phyloP scores from a whole-genome alignment of 2,888 invertebrate genomes.

The Ecdyonurus torrentis region DNA sequence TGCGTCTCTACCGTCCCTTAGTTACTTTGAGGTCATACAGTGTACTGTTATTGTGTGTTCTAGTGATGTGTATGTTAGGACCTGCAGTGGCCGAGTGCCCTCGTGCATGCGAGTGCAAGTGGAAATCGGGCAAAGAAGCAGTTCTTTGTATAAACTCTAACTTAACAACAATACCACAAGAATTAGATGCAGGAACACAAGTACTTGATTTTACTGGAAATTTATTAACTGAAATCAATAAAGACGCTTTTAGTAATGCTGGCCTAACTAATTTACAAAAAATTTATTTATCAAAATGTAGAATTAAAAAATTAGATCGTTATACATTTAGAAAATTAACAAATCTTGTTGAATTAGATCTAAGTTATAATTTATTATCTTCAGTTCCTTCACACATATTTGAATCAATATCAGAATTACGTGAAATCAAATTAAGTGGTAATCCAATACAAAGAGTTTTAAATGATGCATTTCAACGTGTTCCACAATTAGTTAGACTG shows the following conservation, averaged over 20 bases:
- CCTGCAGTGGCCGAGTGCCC: conserved; percentile 44
- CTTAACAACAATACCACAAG: conserved; percentile 52
- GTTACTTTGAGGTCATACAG: neutral
- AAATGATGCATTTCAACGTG: conserved; percentile 44
- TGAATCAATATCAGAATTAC: conserved; percentile 50
- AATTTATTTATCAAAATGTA: conserved; percentile 54
- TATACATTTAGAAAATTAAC: conserved; percentile 60
- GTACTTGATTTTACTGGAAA: conserved; percentile 63
- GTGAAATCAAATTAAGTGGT: conserved; percentile 54
- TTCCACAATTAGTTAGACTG: conserved; percentile 47
- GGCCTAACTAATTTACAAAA: conserved; percentile 67
- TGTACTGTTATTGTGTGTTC: neutral
- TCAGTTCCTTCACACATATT: conserved; percentile 57
- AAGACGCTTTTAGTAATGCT: conserved; percentile 55
- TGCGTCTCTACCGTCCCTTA: neutral
- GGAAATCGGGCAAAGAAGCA: conserved; percentile 75
- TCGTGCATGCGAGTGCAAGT: conserved; percentile 68
- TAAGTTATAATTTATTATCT: conserved; percentile 51
- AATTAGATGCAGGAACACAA: conserved; percentile 59
- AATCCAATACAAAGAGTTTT: conserved; percentile 55
- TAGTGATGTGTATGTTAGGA: conserved; percentile 22
- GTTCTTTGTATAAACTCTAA: conserved; percentile 63
- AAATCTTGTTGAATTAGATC: conserved; percentile 65
- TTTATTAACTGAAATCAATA: conserved; percentile 43
- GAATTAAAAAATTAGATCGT: conserved; percentile 47